A percentile compares a stretch with the other conserved stretches of the same genome.
phyloP scores from a whole-genome alignment of 2,888 invertebrate species.

The Rhamphomyia laevipes region DNA sequence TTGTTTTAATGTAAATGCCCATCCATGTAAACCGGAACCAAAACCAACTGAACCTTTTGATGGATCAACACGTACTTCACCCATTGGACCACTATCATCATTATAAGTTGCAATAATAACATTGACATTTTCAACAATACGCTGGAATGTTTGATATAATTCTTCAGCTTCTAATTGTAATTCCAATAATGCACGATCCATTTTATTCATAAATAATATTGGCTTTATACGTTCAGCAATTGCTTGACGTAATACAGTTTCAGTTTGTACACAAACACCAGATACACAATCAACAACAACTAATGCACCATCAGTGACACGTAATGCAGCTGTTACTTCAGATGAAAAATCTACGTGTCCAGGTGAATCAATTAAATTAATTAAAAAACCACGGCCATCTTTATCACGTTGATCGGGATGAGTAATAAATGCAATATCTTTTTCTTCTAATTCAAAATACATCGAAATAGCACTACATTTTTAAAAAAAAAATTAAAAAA shows the following conservation, averaged over 20 bases:
- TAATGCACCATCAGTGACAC: constrained; percentile 99
- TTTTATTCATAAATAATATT: constrained; percentile 99
- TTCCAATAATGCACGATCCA: constrained; percentile 98
- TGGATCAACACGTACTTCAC: constrained; percentile 95
- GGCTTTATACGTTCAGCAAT: constrained; percentile 99
- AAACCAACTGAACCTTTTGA: constrained; percentile 99
- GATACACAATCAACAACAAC: constrained; percentile 99
- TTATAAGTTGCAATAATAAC: constrained; percentile 99
- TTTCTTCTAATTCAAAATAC: constrained; percentile 94
- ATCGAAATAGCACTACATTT: constrained; percentile 87
- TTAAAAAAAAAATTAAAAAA: background rate
- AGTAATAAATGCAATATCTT: constrained; percentile 89
- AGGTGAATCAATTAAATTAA: constrained; percentile 99
- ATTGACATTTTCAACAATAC: constrained; percentile 99
- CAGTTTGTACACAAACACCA: constrained; percentile 99
- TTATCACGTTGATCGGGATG: constrained; percentile 84
- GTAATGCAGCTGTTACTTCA: constrained; percentile 98
- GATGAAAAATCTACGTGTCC: constrained; percentile 99
- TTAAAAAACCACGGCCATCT: constrained; percentile 90
- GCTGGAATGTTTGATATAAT: constrained; percentile 97
- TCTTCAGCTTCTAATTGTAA: constrained; percentile 94
- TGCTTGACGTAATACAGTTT: constrained; percentile 98
- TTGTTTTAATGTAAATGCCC: constrained; percentile 99
- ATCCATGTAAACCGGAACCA: constrained; percentile 98
- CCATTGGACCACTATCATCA: constrained; percentile 97